Evolutionary conservation across 2,797 vertebrate genomes (phyloP).

Genomic region (Otolemur crassicaudatus): DNA sequence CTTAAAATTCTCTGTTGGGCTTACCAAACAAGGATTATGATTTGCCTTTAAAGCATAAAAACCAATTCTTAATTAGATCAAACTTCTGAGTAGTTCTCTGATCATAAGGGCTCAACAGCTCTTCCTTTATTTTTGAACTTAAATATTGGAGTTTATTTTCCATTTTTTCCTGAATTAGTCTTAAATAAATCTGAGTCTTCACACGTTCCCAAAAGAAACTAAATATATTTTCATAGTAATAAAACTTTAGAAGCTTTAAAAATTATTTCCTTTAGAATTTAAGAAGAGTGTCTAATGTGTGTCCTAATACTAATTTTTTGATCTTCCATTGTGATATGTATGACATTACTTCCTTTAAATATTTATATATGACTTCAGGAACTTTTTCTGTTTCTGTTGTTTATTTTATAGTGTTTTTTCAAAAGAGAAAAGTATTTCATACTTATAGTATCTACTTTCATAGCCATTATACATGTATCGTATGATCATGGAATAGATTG

Average conservation of each 20-base stretch:
- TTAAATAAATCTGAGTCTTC: slow-evolving; percentile 47
- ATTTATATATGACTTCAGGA: background rate
- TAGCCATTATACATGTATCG: background rate
- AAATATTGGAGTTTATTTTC: background rate
- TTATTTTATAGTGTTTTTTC: slow-evolving; percentile 39
- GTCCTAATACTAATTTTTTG: background rate
- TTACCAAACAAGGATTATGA: background rate
- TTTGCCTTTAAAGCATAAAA: slow-evolving; percentile 35
- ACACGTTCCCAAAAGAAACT: background rate
- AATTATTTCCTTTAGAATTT: slow-evolving; percentile 4
- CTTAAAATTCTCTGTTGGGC: background rate
- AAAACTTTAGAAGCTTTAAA: slow-evolving; percentile 27
- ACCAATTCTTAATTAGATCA: slow-evolving; percentile 36
- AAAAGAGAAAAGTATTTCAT: background rate
- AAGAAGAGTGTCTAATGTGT: background rate
- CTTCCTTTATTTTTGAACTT: background rate
- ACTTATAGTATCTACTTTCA: slow-evolving; percentile 4
- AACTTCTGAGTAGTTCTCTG: background rate
- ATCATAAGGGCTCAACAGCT: background rate
- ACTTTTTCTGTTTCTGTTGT: background rate
- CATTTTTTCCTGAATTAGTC: slow-evolving; percentile 8
- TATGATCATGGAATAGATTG: background rate
- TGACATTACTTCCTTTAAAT: background rate
- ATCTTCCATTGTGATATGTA: background rate
- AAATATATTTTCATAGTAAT: background rate